Base-by-base conservation (phyloP, 1,140 invertebrate genomes). In the Bacillus rossius region DNA sequence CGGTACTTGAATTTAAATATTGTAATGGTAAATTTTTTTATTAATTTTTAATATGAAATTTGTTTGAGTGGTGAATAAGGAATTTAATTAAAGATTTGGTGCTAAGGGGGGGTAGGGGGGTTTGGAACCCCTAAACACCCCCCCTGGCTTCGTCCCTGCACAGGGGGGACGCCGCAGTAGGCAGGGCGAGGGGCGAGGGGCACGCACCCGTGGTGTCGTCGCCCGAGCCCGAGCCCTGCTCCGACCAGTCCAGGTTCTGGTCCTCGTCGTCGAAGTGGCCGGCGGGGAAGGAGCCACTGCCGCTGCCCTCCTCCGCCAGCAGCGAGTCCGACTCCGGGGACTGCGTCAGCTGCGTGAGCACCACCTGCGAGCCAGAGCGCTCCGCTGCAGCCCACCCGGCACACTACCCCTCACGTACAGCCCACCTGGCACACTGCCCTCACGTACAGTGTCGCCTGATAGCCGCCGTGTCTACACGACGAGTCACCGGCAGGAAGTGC, bases 181-280 rank as follows among this genome's bases (percentile, higher is more conserved):
- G 29, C 4, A 34, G 29, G 29, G 29, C 29, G 10, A 34, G 10
- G 29, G 4, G 29, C 10, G 10, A 34, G 10, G 5, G 29, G 29
- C 10, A 34, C 29, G 10, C 10, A 34, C 29, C 29, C 10, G 29
- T 34, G 10, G 29, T 34, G 29, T 34, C 29, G 10, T 57, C 59
- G 19, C 77, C 77, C 8, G 76, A 77, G 22, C 76, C 77, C 5
- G 75, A 77, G 5, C 66, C 75, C 19, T 74, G 73, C 20, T 65
- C 67, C 22, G 69, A 22, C 52, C 53, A 55, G 19, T 54, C 53
- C 17, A 71, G 69, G 17, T 69, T 68, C 49, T 66, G 64, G 4
- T 67, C 68, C 37, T 56, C 51, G 10, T 64, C 60, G 19, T 54
- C 37, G 50, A 59, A 61, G 10, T 59, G 42, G 7, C 13, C 19